phyloP scores from a whole-genome alignment of 2,797 vertebrate genomes.

The Phoeniculus purpureus region DNA sequence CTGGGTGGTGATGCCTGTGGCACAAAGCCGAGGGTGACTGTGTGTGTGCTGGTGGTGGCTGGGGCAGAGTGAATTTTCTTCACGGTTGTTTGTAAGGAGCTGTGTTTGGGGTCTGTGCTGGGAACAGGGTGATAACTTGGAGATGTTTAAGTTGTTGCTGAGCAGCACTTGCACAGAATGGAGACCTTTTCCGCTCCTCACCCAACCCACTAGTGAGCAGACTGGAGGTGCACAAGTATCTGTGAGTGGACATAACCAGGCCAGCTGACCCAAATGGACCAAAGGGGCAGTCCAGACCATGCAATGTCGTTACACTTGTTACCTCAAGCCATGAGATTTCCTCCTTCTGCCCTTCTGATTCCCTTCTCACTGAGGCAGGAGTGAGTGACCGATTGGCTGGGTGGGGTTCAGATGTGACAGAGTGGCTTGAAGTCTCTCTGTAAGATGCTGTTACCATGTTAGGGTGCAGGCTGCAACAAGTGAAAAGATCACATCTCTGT shows the following conservation, averaged over 20 bases:
- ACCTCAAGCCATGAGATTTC: background rate
- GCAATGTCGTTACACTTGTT: no score
- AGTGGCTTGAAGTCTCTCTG: background rate
- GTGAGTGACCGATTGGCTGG: background rate
- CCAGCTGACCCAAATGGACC: background rate
- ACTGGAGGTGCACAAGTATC: background rate
- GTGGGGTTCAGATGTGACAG: background rate
- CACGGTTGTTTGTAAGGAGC: fast-evolving
- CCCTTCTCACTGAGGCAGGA: background rate
- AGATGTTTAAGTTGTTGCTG: background rate
- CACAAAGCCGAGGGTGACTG: background rate
- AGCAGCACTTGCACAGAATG: background rate
- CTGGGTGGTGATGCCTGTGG: background rate
- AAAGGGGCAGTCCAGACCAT: background rate
- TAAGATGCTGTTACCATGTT: background rate
- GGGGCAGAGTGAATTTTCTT: background rate
- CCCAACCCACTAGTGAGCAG: background rate
- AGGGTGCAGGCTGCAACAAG: background rate
- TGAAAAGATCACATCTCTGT: no score
- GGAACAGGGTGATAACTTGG: background rate
- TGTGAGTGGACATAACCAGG: background rate
- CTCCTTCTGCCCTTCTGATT: background rate
- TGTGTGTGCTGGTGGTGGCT: background rate
- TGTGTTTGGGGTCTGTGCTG: background rate
- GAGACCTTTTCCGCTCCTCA: background rate